Conservation (phyloP, 2,888 invertebrate genomes). For the Eupeodes luniger region DNA sequence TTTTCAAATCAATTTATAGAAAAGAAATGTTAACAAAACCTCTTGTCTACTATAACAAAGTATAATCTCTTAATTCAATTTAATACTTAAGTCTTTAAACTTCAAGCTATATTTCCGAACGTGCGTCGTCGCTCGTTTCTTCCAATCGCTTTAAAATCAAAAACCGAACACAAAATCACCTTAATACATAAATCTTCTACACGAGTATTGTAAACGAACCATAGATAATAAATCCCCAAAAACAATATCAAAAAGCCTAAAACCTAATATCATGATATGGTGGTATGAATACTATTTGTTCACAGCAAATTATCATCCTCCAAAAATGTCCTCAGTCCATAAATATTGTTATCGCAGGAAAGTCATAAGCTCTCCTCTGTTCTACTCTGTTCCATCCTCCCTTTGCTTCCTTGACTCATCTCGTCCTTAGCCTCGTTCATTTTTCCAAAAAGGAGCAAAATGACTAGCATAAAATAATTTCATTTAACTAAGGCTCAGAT, state of each 20-base stretch:
- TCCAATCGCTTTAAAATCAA: background rate
- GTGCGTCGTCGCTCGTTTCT: too few species aligned
- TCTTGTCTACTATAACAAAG: too few species aligned
- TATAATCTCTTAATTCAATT: too few species aligned
- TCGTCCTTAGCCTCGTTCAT: conserved; percentile 36
- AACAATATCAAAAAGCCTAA: conserved; percentile 56
- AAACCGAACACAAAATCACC: background rate
- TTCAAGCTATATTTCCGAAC: too few species aligned
- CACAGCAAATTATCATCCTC: conserved; percentile 66
- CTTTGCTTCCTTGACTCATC: too few species aligned
- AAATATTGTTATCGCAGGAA: conserved; percentile 73
- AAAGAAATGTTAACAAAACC: too few species aligned
- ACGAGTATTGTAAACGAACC: conserved; percentile 28
- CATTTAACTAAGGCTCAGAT: conserved; percentile 63
- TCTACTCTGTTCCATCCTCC: background rate
- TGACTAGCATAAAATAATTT: conserved; percentile 74
- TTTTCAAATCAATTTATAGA: too few species aligned
- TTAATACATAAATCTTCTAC: background rate
- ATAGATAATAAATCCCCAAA: conserved; percentile 63
- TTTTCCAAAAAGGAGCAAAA: conserved; percentile 49
- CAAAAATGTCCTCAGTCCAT: conserved; percentile 72
- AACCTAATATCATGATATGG: conserved; percentile 42
- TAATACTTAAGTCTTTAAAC: too few species aligned
- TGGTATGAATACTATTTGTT: conserved; percentile 66
- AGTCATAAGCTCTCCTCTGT: conserved; percentile 66